Evolutionary conservation across 2,113 vertebrate genomes (phyloP).

Genomic region (Mungos mungo): DNA sequence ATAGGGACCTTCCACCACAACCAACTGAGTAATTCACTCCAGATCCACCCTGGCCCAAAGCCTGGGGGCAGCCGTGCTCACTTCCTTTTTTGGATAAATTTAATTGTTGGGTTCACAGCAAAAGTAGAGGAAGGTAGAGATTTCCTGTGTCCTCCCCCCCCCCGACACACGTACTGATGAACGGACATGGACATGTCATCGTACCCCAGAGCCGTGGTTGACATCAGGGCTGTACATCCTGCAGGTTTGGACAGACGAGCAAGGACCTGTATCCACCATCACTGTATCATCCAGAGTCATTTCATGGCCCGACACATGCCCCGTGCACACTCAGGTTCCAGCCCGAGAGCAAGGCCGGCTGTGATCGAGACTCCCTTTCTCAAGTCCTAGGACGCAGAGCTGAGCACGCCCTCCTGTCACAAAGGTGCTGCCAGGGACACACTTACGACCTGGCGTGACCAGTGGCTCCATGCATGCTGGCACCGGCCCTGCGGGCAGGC

Average conservation of each 20-base stretch:
- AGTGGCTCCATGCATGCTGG: rapidly evolving
- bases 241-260: neutral
- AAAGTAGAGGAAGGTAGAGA: neutral
- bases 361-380: too few relatives aligned
- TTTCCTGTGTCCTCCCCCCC: rapidly evolving
- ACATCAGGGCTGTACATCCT: rapidly evolving
- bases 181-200: rapidly evolving
- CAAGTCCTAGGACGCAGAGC: neutral
- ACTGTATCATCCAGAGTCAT: rapidly evolving
- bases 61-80: neutral
- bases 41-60: neutral
- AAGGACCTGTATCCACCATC: rapidly evolving
- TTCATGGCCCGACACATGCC: rapidly evolving
- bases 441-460: rapidly evolving
- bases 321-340: rapidly evolving
- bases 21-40: neutral
- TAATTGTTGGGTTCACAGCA: neutral
- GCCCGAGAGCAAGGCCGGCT: rapidly evolving
- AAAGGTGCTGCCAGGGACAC: neutral
- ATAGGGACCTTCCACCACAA: rapidly evolving
- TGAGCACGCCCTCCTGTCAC: neutral
- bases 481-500: too few relatives aligned
- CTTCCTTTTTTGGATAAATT: neutral
- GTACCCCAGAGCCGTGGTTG: neutral
- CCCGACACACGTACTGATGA: rapidly evolving